Conservation (phyloP, 1,140 invertebrate genomes). For the silkworm (Bombyx mori) region DNA sequence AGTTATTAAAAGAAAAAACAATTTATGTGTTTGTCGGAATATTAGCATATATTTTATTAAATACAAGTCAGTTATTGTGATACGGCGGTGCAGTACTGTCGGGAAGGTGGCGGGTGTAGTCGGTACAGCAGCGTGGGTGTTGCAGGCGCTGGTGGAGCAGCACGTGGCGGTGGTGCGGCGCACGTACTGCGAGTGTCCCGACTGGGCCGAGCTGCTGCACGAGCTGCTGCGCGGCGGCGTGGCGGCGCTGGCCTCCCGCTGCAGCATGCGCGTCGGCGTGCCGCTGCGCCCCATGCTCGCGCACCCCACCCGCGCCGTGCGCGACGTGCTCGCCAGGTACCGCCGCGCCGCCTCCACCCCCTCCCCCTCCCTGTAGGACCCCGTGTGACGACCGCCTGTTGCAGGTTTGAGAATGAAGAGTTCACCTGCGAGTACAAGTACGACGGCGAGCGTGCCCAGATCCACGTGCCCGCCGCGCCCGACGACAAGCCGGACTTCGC, state of each 20-base stretch:
- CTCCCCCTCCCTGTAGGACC: no score
- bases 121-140: neutral
- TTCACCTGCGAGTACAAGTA: constrained; percentile 99
- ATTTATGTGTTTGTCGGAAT: no score
- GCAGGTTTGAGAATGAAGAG: constrained; percentile 87
- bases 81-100: neutral
- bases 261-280: constrained; percentile 92
- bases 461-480: constrained; percentile 62
- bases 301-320: constrained; percentile 94
- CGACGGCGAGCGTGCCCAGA: constrained; percentile 98
- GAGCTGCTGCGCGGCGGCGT: constrained; percentile 73
- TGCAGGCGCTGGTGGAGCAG: constrained; percentile 79
- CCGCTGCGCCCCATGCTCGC: constrained; percentile 99
- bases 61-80: neutral
- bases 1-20: no score
- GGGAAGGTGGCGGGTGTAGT: neutral
- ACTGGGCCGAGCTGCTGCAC: constrained; percentile 91
- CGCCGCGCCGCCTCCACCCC: neutral
- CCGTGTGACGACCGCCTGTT: neutral
- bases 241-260: constrained; percentile 74
- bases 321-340: constrained; percentile 87
- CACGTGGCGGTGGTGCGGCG: constrained; percentile 89
- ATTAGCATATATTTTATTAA: no score
- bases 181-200: constrained; percentile 97
- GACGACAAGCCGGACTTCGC: constrained; percentile 18